Percentiles rank a stretch among this genome's conserved stretches.
phyloP scores from a whole-genome alignment of 2,888 invertebrate species.

The Hypomecis punctinalis region DNA sequence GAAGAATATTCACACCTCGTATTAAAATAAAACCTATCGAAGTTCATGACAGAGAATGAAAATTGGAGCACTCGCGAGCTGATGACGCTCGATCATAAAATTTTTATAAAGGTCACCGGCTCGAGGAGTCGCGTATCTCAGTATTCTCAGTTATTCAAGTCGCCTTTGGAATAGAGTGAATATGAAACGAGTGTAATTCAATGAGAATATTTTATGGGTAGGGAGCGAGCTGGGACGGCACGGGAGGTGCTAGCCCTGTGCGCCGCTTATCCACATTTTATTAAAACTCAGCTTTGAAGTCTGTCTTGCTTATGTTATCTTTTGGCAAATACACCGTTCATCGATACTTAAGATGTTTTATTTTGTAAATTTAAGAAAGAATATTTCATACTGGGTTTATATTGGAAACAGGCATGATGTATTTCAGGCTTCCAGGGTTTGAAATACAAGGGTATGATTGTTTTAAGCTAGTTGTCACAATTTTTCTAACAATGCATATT shows the following conservation, averaged over 20 bases:
- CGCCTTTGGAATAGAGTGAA: slow-evolving; percentile 38
- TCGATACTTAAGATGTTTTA: background rate
- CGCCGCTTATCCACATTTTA: slow-evolving; percentile 29
- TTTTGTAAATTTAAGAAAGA: background rate
- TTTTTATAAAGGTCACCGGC: slow-evolving; percentile 30
- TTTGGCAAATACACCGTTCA: slow-evolving; percentile 12
- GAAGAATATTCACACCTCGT: background rate
- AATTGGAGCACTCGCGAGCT: slow-evolving; percentile 12
- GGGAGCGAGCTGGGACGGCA: slow-evolving; percentile 15
- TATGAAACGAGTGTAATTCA: slow-evolving; percentile 44
- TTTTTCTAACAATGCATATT: too few relatives aligned
- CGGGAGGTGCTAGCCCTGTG: slow-evolving; percentile 16
- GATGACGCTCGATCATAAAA: slow-evolving; percentile 29
- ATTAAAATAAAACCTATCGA: slow-evolving; percentile 17
- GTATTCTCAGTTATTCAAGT: slow-evolving; percentile 27
- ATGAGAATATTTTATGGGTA: slow-evolving; percentile 44
- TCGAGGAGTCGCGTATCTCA: slow-evolving; percentile 13
- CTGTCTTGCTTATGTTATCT: slow-evolving; percentile 18
- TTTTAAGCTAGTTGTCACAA: too few relatives aligned
- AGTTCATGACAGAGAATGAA: slow-evolving; percentile 15
- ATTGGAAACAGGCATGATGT: too few relatives aligned
- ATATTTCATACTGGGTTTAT: too few relatives aligned
- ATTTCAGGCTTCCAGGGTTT: too few relatives aligned
- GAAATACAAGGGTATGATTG: too few relatives aligned
- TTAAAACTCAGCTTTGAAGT: slow-evolving; percentile 29